These are phyloP conservation scores for Cygnus olor DNA, from an alignment of 2,797 vertebrate genomes.

Conservation along the genomic window DNA sequence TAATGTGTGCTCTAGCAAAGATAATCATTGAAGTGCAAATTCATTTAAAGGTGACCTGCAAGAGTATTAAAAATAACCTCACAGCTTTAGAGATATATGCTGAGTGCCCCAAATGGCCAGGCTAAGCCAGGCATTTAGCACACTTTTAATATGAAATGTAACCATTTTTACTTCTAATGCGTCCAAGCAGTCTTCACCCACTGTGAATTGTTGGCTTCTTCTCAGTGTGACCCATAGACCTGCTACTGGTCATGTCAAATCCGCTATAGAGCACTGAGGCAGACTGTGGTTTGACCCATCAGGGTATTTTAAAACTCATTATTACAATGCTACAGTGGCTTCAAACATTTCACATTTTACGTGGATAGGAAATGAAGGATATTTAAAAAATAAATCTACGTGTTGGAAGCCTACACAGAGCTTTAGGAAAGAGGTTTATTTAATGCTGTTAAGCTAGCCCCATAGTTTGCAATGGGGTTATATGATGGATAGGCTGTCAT, in stretches of 20 bases:
- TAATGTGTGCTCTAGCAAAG: background rate
- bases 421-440: background rate
- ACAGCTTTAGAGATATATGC: background rate
- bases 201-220: background rate
- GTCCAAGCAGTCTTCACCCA: background rate
- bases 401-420: background rate
- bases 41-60: constrained; percentile 22
- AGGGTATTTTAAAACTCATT: background rate
- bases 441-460: background rate
- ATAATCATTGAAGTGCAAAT: constrained; percentile 23
- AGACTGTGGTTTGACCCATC: background rate
- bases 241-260: background rate
- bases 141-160: constrained; percentile 20
- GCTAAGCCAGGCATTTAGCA: background rate
- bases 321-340: background rate
- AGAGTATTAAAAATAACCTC: constrained; percentile 39
- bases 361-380: background rate
- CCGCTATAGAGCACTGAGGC: background rate
- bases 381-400: background rate
- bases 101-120: background rate
- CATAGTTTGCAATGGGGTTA: background rate
- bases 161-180: background rate
- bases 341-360: background rate
- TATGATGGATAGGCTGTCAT: background rate
- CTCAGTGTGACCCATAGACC: background rate